Percentiles rank a stretch among this genome's conserved stretches.
These are phyloP conservation scores for Magallana angulata DNA, from an alignment of 1,140 invertebrate genomes.

Conservation along the genomic window DNA sequence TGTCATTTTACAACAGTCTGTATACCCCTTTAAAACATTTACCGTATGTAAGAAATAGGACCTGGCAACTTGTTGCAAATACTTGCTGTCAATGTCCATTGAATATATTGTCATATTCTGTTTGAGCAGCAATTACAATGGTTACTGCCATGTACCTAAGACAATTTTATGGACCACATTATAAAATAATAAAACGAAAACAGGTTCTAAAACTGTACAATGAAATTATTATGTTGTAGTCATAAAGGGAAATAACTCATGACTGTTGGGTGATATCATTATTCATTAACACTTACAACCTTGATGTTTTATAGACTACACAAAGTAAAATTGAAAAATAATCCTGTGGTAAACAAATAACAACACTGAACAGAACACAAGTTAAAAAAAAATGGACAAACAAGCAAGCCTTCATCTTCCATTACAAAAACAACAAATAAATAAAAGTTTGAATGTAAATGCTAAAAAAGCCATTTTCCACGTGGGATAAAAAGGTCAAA, in stretches of 20 bases:
- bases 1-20: conserved; percentile 28
- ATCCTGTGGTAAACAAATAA: background rate
- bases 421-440: conserved; percentile 17
- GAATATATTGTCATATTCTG: too few relatives aligned
- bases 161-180: too few relatives aligned
- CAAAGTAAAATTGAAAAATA: background rate
- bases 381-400: background rate
- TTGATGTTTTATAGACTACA: background rate
- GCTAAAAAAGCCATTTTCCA: conserved; percentile 2
- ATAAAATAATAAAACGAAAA: too few relatives aligned
- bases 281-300: background rate
- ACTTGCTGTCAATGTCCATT: too few relatives aligned
- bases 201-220: background rate
- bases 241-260: background rate
- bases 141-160: too few relatives aligned
- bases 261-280: background rate
- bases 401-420: background rate
- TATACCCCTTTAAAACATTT: background rate
- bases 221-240: background rate
- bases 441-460: background rate
- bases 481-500: background rate
- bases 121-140: too few relatives aligned
- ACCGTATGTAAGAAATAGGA: too few relatives aligned
- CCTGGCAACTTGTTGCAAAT: too few relatives aligned
- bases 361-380: background rate